Percentiles rank a stretch among this genome's conserved stretches.
phyloP scores from a whole-genome alignment of 53 echinoderm and acorn worm species.

The Stichopus horrens region DNA sequence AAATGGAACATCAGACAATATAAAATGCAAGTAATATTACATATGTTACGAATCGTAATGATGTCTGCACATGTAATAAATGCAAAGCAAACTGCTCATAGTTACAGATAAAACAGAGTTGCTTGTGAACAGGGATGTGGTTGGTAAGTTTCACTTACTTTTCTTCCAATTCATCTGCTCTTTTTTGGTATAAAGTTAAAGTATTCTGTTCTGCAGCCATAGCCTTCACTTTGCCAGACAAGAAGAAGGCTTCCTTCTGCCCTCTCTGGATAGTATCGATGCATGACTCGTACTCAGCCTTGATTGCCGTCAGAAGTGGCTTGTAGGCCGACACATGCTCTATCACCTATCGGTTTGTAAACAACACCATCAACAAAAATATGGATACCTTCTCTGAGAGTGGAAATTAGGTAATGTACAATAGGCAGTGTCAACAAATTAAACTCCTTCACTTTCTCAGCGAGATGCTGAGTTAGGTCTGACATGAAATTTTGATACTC shows the following conservation, averaged over 20 bases:
- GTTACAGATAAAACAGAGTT: not conserved
- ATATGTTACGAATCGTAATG: too few species aligned
- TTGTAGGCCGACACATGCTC: constrained; percentile 86
- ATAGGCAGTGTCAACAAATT: too few species aligned
- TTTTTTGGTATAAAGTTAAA: constrained; percentile 77
- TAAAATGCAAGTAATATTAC: too few species aligned
- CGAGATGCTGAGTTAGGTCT: too few species aligned
- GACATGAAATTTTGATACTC: too few species aligned
- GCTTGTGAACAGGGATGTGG: not conserved
- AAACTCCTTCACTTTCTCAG: too few species aligned
- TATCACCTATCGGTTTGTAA: constrained; percentile 54
- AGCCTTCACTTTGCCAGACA: constrained; percentile 90
- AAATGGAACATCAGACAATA: too few species aligned
- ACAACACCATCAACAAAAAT: too few species aligned
- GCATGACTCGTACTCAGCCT: constrained; percentile 92
- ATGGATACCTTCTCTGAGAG: too few species aligned
- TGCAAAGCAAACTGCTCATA: too few species aligned
- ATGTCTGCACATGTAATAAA: too few species aligned
- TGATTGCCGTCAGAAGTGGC: constrained; percentile 78
- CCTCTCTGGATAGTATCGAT: constrained; percentile 89
- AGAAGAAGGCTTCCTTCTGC: constrained; percentile 88
- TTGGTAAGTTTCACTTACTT: constrained; percentile 55
- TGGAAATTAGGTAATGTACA: too few species aligned
- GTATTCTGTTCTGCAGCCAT: constrained; percentile 94
- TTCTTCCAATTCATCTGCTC: constrained; percentile 78